Base-by-base conservation (phyloP, 2,113 vertebrate genomes). In the Empidonax alnorum region DNA sequence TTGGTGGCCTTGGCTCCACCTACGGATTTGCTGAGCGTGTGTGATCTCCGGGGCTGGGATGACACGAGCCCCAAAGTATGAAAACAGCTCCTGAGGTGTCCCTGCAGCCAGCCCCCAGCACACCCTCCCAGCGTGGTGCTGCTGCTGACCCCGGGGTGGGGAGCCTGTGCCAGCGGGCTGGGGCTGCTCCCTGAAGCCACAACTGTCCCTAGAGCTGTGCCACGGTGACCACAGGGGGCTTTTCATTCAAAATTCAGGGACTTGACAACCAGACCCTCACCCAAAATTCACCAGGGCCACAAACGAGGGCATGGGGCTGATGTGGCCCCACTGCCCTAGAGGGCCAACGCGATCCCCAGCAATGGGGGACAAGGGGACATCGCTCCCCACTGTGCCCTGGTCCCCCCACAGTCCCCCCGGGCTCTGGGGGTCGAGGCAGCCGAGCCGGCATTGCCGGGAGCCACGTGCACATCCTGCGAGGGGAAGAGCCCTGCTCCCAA, bases 201-300 rank as follows among this genome's bases (percentile, higher is more conserved):
- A 27, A 12, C n/a, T 3, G 3, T 47, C 62, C 61, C 46, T 4
- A 16, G 33, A 20, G 41, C 61, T 50, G 30, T 14, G 65, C 49
- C 31, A 4, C 1, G 0, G 16, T 4, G n/a, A 2, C 25, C n/a
- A 1, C 0, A 0, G 49, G 10, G 28, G 23, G 9, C 5, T 67
- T 77, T 20, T 28, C 22, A 9, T 14, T 44, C 27, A 2, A 71
- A 59, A 12, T 20, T 12, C 21, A 27, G 49, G 30, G 55, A 15
- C 39, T 49, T 10, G 4, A 22, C 28, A 42, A 73, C 47, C 31
- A 58, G 61, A 61, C 21, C 65, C 47, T 69, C 56, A 11, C 42
- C 14, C 22, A 8, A 14, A 33, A 39, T 44, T 77, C 11, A 3
- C 9, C 25, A 39, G 39, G 9, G 7, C 7, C 0, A 1, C 42